phyloP scores from a whole-genome alignment of 2,888 invertebrate genomes.

The Anodontia alba region DNA sequence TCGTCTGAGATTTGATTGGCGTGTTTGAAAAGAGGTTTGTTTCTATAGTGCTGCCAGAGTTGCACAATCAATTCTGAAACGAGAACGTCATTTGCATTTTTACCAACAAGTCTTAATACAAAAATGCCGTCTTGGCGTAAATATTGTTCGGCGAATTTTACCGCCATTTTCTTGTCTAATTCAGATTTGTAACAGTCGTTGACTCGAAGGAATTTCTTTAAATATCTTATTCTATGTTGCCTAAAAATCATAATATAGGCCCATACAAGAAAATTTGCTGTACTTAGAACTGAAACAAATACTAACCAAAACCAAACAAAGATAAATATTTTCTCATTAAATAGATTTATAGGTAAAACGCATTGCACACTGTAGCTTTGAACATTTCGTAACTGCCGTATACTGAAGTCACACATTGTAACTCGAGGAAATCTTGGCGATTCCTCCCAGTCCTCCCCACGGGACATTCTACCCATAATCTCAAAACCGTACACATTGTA shows the following conservation, averaged over 20 bases:
- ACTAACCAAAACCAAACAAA: constrained; percentile 87
- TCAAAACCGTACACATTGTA: constrained; percentile 85
- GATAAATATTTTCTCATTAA: constrained; percentile 84
- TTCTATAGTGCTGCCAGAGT: constrained; percentile 83
- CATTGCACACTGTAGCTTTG: constrained; percentile 85
- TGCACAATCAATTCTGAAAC: constrained; percentile 84
- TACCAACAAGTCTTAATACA: constrained; percentile 83
- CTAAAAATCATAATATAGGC: constrained; percentile 81
- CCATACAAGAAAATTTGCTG: constrained; percentile 85
- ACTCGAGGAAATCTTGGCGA: constrained; percentile 83
- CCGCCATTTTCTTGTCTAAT: constrained; percentile 81
- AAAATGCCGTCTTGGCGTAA: constrained; percentile 84
- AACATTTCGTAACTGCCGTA: constrained; percentile 85
- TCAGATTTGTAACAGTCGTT: constrained; percentile 82
- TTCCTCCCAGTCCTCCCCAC: constrained; percentile 83
- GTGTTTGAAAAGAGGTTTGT: constrained; percentile 80
- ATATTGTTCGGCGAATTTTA: constrained; percentile 83
- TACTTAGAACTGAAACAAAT: constrained; percentile 85
- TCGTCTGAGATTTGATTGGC: constrained; percentile 81
- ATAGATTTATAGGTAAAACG: constrained; percentile 83
- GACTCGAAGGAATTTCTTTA: constrained; percentile 82
- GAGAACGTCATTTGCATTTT: constrained; percentile 85
- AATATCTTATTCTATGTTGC: constrained; percentile 79
- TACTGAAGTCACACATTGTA: constrained; percentile 84
- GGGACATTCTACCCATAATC: constrained; percentile 85